A percentile compares a stretch with the other conserved stretches of the same genome.
phyloP scores from a whole-genome alignment of 1,140 invertebrate genomes.

The Hycleus phaleratus region DNA sequence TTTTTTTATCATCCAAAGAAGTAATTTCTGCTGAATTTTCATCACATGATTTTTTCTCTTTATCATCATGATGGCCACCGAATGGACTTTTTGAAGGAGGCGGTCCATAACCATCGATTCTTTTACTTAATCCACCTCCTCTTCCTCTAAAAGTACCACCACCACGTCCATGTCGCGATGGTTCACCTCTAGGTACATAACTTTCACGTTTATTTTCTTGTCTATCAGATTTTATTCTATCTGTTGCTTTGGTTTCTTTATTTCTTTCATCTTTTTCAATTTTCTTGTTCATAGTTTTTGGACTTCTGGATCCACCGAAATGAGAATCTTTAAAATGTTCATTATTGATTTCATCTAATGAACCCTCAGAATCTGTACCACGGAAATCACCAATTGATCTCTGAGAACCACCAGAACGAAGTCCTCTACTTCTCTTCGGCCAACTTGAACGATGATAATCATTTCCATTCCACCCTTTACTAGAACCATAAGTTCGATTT shows the following conservation, averaged over 20 bases:
- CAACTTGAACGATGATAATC: constrained; percentile 25
- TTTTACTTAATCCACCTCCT: constrained; percentile 46
- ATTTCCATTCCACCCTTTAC: constrained; percentile 34
- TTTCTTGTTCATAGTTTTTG: constrained; percentile 41
- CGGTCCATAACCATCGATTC: constrained; percentile 65
- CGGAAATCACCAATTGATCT: constrained; percentile 38
- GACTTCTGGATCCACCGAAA: constrained; percentile 32
- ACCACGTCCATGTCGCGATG: constrained; percentile 67
- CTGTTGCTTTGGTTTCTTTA: constrained; percentile 38
- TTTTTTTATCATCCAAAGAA: constrained; percentile 54
- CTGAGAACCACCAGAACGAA: constrained; percentile 10
- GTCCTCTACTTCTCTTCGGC: constrained; percentile 22
- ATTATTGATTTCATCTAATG: constrained; percentile 44
- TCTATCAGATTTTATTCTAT: constrained; percentile 41
- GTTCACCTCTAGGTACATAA: constrained; percentile 75
- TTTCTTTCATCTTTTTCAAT: constrained; percentile 53
- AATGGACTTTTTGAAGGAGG: constrained; percentile 70
- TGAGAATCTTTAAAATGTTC: not conserved
- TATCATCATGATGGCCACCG: constrained; percentile 42
- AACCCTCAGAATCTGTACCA: constrained; percentile 51
- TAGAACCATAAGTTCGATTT: constrained; percentile 31
- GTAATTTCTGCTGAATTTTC: constrained; percentile 39
- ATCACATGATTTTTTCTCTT: constrained; percentile 34
- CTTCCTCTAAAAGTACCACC: constrained; percentile 52
- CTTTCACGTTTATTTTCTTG: constrained; percentile 46